Base-by-base conservation (phyloP, 2,113 vertebrate species). In the Osmerus eperlanus region DNA sequence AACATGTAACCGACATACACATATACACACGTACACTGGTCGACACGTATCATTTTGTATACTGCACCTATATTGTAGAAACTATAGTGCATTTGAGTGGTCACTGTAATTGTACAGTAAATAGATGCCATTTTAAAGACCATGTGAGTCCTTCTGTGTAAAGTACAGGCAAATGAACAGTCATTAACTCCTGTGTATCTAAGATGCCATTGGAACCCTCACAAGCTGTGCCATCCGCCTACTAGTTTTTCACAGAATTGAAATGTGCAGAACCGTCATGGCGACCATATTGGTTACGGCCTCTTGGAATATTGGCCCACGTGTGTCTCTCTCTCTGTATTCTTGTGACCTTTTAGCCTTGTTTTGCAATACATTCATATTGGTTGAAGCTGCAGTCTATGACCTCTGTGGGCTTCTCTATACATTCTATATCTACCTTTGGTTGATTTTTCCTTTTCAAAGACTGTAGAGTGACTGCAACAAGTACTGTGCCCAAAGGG, bases 221-320 rank as follows among this genome's bases (percentile, higher is more conserved):
- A 83, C 86, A 80, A 78, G 86, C 82, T 73, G 81, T 86, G 83
- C 85, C 82, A 81, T 89, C 72, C 85, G 83, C 83, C 70, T 81
- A 80, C 85, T 76, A 67, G 73, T 69, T 61, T n/a, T 73, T 19
- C 47, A 32, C 25, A 25, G 18, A 54, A 19, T 14, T 52, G 7
- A 23, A 72, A 47, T 58, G 23, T 60, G 63, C 56, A 51, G 64
- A 78, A 75, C 67, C 54, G 76, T 65, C 25, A 15, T 21, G 13
- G 67, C 56, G 67, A 74, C 51, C 74, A 55, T 59, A 61, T 54
- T 36, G 28, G 64, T 4, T 15, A 18, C 14, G 66, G 51, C 16
- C 1, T n/a, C 18, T 55, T 67, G 66, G 23, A 41, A 3, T 29
- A 23, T n/a, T 25, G 19, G 36, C n/a, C 64, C 51, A 25, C 65